phyloP scores from a whole-genome alignment of 2,797 vertebrate species.

The Lateolabrax maculatus region DNA sequence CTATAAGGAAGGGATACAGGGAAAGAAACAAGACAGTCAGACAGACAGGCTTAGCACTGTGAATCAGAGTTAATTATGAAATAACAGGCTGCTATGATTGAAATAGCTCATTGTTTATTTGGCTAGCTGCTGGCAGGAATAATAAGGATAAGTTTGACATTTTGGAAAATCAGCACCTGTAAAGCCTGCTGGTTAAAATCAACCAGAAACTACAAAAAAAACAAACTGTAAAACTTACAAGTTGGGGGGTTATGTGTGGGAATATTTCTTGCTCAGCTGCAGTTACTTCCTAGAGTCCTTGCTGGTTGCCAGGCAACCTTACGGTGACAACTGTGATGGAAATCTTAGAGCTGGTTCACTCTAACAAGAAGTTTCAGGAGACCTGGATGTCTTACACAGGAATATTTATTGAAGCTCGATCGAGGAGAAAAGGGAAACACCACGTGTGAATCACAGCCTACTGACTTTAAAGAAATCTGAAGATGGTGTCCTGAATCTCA shows the following conservation, averaged over 20 bases:
- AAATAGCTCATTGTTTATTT: conserved; percentile 23
- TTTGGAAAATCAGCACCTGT: not conserved
- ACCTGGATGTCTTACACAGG: no score
- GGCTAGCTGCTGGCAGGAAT: not conserved
- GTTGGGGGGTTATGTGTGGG: not conserved
- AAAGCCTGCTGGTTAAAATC: not conserved
- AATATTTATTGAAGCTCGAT: no score
- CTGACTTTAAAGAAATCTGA: no score
- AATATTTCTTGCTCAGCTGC: not conserved
- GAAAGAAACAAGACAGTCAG: not conserved
- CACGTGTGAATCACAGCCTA: no score
- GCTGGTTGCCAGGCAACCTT: no score
- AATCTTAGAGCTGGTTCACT: no score
- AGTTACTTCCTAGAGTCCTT: not conserved
- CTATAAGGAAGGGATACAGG: not conserved
- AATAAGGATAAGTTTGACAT: conserved; percentile 17
- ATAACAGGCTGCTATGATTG: conserved; percentile 11
- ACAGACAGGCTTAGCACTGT: conserved; percentile 6
- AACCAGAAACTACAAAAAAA: not conserved
- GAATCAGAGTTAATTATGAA: conserved; percentile 37
- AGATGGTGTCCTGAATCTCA: no score
- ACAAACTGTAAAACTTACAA: not conserved
- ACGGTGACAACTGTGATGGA: no score
- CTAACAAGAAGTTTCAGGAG: no score
- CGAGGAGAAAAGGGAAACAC: no score